phyloP scores from a whole-genome alignment of 1,140 invertebrate species.

The Sarcophaga bullata region DNA sequence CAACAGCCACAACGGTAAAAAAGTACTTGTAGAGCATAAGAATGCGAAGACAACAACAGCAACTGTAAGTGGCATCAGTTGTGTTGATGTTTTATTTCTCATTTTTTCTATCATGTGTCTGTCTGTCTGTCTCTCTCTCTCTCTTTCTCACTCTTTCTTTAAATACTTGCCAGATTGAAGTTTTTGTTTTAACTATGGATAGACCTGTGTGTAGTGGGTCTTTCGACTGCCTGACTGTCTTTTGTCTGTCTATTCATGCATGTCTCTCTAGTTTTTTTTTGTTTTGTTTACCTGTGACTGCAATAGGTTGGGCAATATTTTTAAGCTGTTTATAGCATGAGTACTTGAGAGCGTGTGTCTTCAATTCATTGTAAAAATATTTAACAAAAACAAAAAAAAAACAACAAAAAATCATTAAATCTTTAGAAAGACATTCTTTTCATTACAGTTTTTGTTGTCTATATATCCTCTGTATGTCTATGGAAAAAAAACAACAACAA shows the following conservation, averaged over 20 bases:
- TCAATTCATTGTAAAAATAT: constrained; percentile 15
- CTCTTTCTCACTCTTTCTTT: too few relatives aligned
- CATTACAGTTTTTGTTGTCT: not conserved
- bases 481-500: not conserved
- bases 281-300: not conserved
- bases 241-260: not conserved
- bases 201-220: too few relatives aligned
- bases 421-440: not conserved
- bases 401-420: not conserved
- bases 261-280: not conserved
- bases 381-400: not conserved
- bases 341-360: not conserved
- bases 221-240: not conserved
- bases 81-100: too few relatives aligned
- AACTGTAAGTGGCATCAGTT: too few relatives aligned
- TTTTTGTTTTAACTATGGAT: not conserved
- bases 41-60: too few relatives aligned
- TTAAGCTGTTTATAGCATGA: not conserved
- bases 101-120: too few relatives aligned
- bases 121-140: too few relatives aligned
- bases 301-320: not conserved
- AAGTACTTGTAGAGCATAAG: not conserved
- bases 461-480: not conserved
- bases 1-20: not conserved
- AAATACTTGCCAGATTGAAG: too few relatives aligned